Conservation (phyloP, 2,113 vertebrate genomes). For the Motacilla tschutschensis region DNA sequence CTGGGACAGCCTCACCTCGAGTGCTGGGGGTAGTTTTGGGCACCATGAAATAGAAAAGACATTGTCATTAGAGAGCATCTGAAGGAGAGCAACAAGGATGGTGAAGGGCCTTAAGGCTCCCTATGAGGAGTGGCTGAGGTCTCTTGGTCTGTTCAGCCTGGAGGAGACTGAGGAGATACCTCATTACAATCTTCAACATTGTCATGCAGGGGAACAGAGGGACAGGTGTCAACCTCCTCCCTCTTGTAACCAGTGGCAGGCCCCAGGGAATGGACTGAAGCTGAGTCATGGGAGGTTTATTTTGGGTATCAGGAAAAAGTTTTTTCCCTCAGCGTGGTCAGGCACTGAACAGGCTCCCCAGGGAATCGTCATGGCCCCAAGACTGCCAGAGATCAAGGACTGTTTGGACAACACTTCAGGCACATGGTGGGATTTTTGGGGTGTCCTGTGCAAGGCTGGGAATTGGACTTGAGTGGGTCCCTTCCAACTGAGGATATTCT, state of each 20-base stretch:
- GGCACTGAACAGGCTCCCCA: neutral
- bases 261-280: neutral
- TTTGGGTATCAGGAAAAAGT: neutral
- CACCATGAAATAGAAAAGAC: neutral
- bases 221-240: neutral
- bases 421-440: neutral
- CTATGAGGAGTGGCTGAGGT: fast-evolving
- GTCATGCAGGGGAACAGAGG: fast-evolving
- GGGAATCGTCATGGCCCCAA: neutral
- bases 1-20: neutral
- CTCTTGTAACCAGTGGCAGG: neutral
- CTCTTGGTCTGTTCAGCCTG: neutral
- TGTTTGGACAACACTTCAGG: neutral
- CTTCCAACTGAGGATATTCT: neutral
- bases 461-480: neutral
- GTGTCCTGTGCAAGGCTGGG: neutral
- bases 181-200: neutral
- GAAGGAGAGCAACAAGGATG: neutral
- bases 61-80: neutral
- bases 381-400: neutral
- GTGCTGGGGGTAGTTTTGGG: neutral
- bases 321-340: neutral
- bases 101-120: neutral
- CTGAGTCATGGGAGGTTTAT: neutral
- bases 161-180: neutral